Percentiles rank a stretch among this genome's conserved stretches.
Evolutionary conservation across 2,888 invertebrate species (phyloP).

Genomic region (Coelogynopora nodosa): DNA sequence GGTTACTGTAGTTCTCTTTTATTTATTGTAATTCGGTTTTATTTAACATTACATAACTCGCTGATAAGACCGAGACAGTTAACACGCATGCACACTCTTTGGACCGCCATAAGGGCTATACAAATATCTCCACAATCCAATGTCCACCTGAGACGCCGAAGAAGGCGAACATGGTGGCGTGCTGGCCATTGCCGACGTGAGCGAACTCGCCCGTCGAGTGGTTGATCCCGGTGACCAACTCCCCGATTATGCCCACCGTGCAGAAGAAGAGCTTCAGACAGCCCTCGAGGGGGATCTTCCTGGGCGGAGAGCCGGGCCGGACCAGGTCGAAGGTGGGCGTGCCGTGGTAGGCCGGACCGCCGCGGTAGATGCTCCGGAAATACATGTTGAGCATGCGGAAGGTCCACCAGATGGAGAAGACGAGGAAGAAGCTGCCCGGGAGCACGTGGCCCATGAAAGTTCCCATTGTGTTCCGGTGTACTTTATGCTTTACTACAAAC

Average conservation of each 20-base stretch:
- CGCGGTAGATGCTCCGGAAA: conserved; percentile 50
- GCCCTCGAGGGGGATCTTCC: conserved; percentile 39
- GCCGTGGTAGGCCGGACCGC: conserved; percentile 50
- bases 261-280: conserved; percentile 47
- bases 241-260: conserved; percentile 56
- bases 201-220: conserved; percentile 54
- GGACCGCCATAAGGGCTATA: too few relatives aligned
- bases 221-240: conserved; percentile 57
- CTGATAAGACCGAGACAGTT: too few relatives aligned
- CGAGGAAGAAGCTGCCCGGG: conserved; percentile 61
- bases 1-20: too few relatives aligned
- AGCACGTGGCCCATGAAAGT: conserved; percentile 62
- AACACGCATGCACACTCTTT: too few relatives aligned
- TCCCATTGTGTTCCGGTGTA: too few relatives aligned
- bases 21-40: too few relatives aligned
- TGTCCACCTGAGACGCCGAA: conserved; percentile 63
- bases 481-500: too few relatives aligned
- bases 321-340: conserved; percentile 51
- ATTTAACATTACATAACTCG: too few relatives aligned
- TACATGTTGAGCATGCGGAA: conserved; percentile 53
- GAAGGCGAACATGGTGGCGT: conserved; percentile 65
- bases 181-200: conserved; percentile 62
- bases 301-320: conserved; percentile 42
- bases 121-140: too few relatives aligned
- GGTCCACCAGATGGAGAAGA: conserved; percentile 57